A percentile compares a stretch with the other conserved stretches of the same genome.
phyloP scores from a whole-genome alignment of 2,888 invertebrate genomes.

The Drosophila nr. fundita region DNA sequence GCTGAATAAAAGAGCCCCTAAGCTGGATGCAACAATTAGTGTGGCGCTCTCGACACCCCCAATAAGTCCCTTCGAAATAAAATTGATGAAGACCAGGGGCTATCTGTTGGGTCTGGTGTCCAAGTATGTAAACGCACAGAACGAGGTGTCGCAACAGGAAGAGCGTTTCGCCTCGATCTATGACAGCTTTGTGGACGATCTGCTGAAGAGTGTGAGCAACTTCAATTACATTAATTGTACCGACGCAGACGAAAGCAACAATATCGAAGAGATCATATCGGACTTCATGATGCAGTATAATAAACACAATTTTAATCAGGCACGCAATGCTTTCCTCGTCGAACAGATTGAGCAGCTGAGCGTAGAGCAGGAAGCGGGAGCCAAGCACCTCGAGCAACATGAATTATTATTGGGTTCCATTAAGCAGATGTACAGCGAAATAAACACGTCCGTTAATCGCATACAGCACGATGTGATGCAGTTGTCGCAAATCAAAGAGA shows the following conservation, averaged over 20 bases:
- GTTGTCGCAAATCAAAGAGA: conserved; percentile 83
- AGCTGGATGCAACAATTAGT: conserved; percentile 14
- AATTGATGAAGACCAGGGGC: conserved; percentile 79
- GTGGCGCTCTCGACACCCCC: conserved; percentile 48
- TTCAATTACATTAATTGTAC: conserved; percentile 67
- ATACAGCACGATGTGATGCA: conserved; percentile 82
- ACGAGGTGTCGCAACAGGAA: conserved; percentile 70
- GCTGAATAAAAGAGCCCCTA: conserved; percentile 63
- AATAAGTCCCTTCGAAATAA: conserved; percentile 73
- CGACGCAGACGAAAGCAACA: conserved; percentile 69
- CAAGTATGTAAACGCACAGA: conserved; percentile 69
- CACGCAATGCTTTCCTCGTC: conserved; percentile 77
- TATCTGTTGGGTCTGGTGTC: conserved; percentile 77
- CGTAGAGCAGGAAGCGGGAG: conserved; percentile 64
- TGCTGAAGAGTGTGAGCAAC: conserved; percentile 77
- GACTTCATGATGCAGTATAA: conserved; percentile 83
- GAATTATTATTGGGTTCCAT: conserved; percentile 80
- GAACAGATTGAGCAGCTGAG: conserved; percentile 80
- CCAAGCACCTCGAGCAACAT: conserved; percentile 79
- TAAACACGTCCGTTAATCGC: conserved; percentile 78
- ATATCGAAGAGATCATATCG: conserved; percentile 78
- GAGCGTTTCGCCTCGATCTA: conserved; percentile 74
- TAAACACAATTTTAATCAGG: conserved; percentile 72
- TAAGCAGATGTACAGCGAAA: conserved; percentile 81
- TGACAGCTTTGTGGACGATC: conserved; percentile 72